A percentile compares a stretch with the other conserved stretches of the same genome.
phyloP scores from a whole-genome alignment of 1,140 invertebrate species.

The Saccostrea cuccullata region DNA sequence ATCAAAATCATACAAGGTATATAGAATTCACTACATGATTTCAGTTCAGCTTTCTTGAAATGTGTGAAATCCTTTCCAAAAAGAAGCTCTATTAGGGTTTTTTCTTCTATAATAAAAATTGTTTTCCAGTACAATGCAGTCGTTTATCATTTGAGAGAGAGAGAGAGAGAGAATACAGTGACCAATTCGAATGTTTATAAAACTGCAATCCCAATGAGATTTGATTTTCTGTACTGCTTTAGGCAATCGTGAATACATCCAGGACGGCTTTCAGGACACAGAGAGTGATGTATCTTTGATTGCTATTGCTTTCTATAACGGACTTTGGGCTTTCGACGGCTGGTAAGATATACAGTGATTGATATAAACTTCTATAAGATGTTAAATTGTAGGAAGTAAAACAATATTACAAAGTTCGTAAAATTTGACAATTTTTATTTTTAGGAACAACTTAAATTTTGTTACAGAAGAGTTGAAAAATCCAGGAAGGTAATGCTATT shows the following conservation, averaged over 20 bases:
- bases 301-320: constrained; percentile 81
- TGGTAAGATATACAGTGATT: constrained; percentile 71
- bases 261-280: constrained; percentile 80
- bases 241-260: constrained; percentile 78
- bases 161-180: background rate
- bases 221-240: background rate
- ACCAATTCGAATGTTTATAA: no score
- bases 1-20: constrained; percentile 86
- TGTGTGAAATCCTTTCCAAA: no score
- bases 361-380: background rate
- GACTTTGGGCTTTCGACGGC: constrained; percentile 81
- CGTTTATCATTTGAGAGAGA: background rate
- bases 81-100: no score
- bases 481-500: constrained; percentile 87
- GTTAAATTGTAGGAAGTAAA: background rate
- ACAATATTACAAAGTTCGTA: background rate
- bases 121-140: no score
- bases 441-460: constrained; percentile 79
- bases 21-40: no score
- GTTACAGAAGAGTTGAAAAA: constrained; percentile 92
- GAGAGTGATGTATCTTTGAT: constrained; percentile 74
- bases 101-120: background rate
- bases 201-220: no score
- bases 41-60: no score
- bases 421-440: constrained; percentile 38